Conservation (phyloP, 1,140 invertebrate species). For the Homalodisca vitripennis region DNA sequence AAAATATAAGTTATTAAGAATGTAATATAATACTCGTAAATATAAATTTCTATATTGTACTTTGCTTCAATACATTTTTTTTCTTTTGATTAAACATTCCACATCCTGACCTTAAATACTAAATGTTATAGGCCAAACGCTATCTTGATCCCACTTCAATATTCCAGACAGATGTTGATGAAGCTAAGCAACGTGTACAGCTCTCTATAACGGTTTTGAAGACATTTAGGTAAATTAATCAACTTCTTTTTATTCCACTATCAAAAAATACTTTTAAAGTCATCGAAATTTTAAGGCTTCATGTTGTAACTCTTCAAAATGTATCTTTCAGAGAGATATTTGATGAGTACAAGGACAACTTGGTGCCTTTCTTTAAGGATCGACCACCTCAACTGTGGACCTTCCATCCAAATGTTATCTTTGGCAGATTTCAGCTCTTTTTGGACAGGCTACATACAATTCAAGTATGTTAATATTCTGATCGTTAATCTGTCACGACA, state of each 20-base stretch:
- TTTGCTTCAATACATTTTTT: no score
- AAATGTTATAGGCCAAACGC: conserved; percentile 75
- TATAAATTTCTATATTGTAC: no score
- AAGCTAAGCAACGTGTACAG: conserved; percentile 76
- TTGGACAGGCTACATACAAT: conserved; percentile 78
- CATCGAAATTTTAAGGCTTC: not conserved
- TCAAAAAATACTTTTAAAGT: not conserved
- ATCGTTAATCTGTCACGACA: not conserved
- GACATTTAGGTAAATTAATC: conserved; percentile 50
- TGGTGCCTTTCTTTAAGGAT: conserved; percentile 64
- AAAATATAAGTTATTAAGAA: no score
- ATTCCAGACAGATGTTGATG: conserved; percentile 88
- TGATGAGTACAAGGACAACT: conserved; percentile 67
- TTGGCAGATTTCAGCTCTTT: conserved; percentile 82
- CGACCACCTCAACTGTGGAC: conserved; percentile 72
- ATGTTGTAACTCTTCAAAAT: not conserved
- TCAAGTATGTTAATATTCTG: conserved; percentile 53
- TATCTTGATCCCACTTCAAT: conserved; percentile 86
- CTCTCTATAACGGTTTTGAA: conserved; percentile 67
- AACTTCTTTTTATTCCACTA: not conserved
- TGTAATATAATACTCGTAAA: no score
- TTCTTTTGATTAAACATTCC: no score
- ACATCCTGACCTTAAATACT: no score
- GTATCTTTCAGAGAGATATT: conserved; percentile 57
- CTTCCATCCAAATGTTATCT: conserved; percentile 85